Percentiles rank a stretch among this genome's conserved stretches.
These are phyloP conservation scores for Tachina fera DNA, from an alignment of 2,888 invertebrate genomes.

Conservation along the genomic window DNA sequence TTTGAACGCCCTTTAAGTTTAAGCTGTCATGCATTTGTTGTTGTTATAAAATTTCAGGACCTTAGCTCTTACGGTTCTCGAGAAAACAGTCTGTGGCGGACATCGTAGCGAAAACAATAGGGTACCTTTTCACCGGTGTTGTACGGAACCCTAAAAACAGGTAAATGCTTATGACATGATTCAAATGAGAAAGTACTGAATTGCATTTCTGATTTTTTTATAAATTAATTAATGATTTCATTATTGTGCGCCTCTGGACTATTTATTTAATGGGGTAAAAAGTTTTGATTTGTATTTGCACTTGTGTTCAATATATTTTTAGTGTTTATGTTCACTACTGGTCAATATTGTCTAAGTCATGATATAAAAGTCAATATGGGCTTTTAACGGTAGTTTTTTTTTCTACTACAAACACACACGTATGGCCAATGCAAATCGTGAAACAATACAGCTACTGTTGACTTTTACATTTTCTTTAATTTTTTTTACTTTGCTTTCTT, in stretches of 20 bases:
- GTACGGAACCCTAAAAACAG: no score
- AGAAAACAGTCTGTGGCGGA: no score
- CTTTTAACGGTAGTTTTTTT: constrained; percentile 58
- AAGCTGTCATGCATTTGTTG: no score
- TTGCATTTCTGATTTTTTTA: background rate
- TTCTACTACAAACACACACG: background rate
- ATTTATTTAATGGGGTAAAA: constrained; percentile 1
- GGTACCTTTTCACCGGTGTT: no score
- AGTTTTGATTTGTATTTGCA: constrained; percentile 43
- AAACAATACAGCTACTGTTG: constrained; percentile 46
- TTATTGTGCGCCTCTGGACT: background rate
- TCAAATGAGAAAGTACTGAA: no score
- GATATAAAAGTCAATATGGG: constrained; percentile 57
- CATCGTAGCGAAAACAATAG: no score
- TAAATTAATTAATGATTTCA: constrained; percentile 8
- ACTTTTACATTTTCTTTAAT: constrained; percentile 23
- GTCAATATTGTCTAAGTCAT: constrained; percentile 64
- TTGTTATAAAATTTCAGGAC: no score
- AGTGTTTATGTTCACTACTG: constrained; percentile 48
- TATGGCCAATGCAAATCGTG: constrained; percentile 64
- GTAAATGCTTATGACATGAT: no score
- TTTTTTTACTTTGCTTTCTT: constrained; percentile 15
- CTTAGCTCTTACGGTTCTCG: no score
- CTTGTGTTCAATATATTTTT: constrained; percentile 39
- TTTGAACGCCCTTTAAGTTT: no score